A percentile compares a stretch with the other conserved stretches of the same genome.
These are phyloP conservation scores for Tachystola acroxantha DNA, from an alignment of 2,888 invertebrate genomes.

Conservation along the genomic window DNA sequence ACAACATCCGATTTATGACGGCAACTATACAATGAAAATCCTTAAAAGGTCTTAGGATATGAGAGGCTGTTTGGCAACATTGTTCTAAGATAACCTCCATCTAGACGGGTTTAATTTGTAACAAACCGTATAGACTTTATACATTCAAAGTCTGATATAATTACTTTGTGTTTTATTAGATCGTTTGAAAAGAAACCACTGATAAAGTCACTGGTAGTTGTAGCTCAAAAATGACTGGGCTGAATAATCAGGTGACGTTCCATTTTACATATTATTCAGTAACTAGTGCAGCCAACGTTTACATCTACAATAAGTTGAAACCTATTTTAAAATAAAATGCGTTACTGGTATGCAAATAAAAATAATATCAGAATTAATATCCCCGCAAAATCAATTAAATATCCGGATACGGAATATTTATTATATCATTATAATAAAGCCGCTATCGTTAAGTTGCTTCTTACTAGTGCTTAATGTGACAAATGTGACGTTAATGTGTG, in stretches of 20 bases:
- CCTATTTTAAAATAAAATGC: no score
- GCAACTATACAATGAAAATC: conserved; percentile 14
- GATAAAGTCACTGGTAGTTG: no score
- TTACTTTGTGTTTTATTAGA: neutral
- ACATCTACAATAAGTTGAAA: no score
- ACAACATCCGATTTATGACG: conserved; percentile 17
- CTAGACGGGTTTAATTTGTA: neutral
- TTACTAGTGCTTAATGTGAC: conserved; percentile 29
- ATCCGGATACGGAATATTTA: conserved; percentile 16
- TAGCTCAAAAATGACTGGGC: no score
- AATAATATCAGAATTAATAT: neutral
- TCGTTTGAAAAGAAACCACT: neutral
- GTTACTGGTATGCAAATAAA: no score
- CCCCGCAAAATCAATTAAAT: conserved; percentile 17
- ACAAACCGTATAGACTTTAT: neutral
- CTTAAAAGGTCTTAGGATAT: conserved; percentile 14
- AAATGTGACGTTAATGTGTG: conserved; percentile 32
- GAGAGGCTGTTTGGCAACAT: conserved; percentile 8
- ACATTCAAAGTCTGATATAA: neutral
- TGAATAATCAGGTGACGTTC: no score
- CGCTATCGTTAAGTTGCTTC: conserved; percentile 27
- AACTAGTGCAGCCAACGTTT: no score
- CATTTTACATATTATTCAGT: no score
- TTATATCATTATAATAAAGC: conserved; percentile 16
- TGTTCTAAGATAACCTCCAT: conserved; percentile 2